Evolutionary conservation across 1,140 invertebrate genomes (phyloP).

Genomic region (Gonatopus flavifemur): DNA sequence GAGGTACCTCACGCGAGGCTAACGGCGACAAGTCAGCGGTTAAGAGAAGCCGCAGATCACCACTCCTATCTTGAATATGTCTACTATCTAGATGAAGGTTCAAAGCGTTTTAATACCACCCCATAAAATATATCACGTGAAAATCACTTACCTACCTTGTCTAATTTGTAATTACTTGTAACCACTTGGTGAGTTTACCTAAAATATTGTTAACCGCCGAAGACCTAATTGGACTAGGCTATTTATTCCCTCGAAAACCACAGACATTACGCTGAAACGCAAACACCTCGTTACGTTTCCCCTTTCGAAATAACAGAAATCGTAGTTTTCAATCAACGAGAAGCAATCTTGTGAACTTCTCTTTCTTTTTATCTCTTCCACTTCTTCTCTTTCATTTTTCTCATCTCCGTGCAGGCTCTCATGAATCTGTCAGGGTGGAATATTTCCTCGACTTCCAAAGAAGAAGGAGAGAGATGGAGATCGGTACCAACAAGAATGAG

Average conservation of each 20-base stretch:
- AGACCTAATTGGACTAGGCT: no score
- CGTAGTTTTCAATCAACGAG: conserved; percentile 11
- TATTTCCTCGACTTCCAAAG: no score
- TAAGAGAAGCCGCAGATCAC: neutral
- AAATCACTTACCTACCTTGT: conserved; percentile 10
- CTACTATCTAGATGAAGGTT: conserved; percentile 11
- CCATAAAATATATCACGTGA: conserved; percentile 19
- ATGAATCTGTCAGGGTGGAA: conserved; percentile 3
- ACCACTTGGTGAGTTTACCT: conserved; percentile 6
- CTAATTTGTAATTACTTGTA: conserved; percentile 10
- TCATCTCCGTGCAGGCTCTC: conserved; percentile 4
- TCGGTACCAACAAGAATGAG: no score
- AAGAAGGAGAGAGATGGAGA: no score
- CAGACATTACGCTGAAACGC: no score
- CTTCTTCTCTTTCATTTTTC: conserved; percentile 7
- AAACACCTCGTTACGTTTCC: conserved; percentile 15
- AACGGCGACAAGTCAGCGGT: conserved; percentile 20
- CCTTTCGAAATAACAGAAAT: conserved; percentile 13
- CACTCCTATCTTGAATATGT: conserved; percentile 3
- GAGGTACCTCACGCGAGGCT: conserved; percentile 20
- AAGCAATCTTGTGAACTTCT: neutral
- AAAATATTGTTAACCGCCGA: no score
- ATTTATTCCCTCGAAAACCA: no score
- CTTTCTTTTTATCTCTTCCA: neutral
- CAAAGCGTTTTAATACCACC: conserved; percentile 21